phyloP scores from a whole-genome alignment of 2,113 vertebrate genomes.

The Bambusicola thoracicus region DNA sequence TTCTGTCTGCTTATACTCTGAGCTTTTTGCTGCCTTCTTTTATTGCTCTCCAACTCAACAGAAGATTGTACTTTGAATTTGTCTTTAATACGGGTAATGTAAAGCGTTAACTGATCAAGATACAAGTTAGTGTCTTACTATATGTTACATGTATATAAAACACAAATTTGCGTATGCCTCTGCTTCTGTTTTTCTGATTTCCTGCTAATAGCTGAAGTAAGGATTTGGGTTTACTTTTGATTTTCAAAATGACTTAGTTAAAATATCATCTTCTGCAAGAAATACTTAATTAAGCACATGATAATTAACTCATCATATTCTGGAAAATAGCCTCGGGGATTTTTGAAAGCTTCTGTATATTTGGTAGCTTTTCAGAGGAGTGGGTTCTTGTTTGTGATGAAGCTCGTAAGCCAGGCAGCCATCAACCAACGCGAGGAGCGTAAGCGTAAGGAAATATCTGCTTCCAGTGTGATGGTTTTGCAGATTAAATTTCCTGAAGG shows the following conservation, averaged over 20 bases:
- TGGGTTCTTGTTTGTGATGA: neutral
- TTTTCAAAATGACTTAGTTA: neutral
- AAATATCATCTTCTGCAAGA: neutral
- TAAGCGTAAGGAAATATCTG: neutral
- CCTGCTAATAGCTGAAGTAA: neutral
- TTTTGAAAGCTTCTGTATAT: neutral
- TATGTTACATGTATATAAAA: neutral
- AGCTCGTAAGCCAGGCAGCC: neutral
- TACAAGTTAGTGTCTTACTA: neutral
- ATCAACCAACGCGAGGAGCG: neutral
- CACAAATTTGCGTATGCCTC: neutral
- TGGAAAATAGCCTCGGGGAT: neutral
- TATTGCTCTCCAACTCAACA: neutral
- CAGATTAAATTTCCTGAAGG: neutral
- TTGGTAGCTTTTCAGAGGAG: neutral
- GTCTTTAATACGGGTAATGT: neutral
- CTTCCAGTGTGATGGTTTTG: neutral
- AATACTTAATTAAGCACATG: neutral
- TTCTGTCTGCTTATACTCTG: neutral
- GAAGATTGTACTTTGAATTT: neutral
- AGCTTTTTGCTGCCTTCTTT: neutral
- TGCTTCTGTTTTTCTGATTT: neutral
- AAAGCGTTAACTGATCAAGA: neutral
- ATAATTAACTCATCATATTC: neutral
- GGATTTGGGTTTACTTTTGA: neutral